Conservation (phyloP, 2,888 invertebrate genomes). For the Eugnorisma glareosa region DNA sequence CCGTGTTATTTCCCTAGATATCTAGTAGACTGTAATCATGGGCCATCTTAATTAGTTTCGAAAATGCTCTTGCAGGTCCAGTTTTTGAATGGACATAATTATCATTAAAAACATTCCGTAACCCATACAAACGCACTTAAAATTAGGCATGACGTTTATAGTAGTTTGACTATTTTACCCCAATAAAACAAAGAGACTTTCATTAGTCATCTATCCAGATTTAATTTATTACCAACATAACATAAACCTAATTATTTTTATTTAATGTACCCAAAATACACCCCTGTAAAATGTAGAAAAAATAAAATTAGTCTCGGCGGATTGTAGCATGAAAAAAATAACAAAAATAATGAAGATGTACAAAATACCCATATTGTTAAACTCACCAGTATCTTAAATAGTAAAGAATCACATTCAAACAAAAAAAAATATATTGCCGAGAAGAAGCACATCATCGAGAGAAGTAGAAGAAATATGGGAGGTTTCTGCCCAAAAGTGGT, state of each 20-base stretch:
- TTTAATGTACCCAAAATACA: neutral
- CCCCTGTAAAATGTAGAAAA: neutral
- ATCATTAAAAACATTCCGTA: neutral
- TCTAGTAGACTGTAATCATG: neutral
- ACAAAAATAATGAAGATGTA: neutral
- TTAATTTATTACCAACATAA: conserved; percentile 9
- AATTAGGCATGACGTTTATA: neutral
- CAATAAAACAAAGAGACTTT: neutral
- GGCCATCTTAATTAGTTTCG: neutral
- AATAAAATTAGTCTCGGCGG: neutral
- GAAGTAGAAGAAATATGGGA: too few relatives aligned
- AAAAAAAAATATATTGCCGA: too few relatives aligned
- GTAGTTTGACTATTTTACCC: neutral
- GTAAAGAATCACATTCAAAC: too few relatives aligned
- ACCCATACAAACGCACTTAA: neutral
- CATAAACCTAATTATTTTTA: neutral
- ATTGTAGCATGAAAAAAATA: neutral
- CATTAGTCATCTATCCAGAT: neutral
- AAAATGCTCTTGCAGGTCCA: neutral
- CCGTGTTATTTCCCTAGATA: neutral
- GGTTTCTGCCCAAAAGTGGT: too few relatives aligned
- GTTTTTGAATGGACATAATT: conserved; percentile 5
- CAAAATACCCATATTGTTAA: neutral
- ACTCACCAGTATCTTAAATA: neutral
- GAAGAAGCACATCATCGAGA: too few relatives aligned